phyloP scores from a whole-genome alignment of 1,140 invertebrate genomes.

The Andrena cerasifolii region DNA sequence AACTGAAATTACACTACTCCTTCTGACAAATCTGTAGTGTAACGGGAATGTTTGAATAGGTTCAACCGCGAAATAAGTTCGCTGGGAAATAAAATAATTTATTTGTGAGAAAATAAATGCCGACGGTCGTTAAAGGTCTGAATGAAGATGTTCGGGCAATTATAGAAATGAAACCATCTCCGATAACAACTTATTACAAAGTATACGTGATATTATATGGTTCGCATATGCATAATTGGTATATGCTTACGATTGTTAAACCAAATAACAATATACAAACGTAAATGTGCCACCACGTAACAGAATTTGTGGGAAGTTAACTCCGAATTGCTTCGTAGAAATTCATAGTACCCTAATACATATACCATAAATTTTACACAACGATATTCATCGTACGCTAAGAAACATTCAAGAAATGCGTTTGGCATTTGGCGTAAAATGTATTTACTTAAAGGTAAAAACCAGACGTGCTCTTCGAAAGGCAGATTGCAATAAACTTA shows the following conservation, averaged over 20 bases:
- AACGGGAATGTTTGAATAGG: not conserved
- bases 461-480: not conserved
- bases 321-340: no score
- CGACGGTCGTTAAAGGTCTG: not conserved
- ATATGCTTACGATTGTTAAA: not conserved
- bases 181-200: not conserved
- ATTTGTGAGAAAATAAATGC: not conserved
- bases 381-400: no score
- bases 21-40: not conserved
- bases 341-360: not conserved
- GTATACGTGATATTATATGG: not conserved
- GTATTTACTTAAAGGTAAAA: not conserved
- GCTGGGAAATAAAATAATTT: not conserved
- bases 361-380: not conserved
- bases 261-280: not conserved
- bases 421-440: not conserved
- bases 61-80: not conserved
- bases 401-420: not conserved
- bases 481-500: not conserved
- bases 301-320: not conserved
- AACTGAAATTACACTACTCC: not conserved
- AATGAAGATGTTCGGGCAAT: not conserved
- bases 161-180: not conserved
- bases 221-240: constrained; percentile 18
- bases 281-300: not conserved